Evolutionary conservation across 2,888 invertebrate genomes (phyloP).

Genomic region (Watsonalla binaria): DNA sequence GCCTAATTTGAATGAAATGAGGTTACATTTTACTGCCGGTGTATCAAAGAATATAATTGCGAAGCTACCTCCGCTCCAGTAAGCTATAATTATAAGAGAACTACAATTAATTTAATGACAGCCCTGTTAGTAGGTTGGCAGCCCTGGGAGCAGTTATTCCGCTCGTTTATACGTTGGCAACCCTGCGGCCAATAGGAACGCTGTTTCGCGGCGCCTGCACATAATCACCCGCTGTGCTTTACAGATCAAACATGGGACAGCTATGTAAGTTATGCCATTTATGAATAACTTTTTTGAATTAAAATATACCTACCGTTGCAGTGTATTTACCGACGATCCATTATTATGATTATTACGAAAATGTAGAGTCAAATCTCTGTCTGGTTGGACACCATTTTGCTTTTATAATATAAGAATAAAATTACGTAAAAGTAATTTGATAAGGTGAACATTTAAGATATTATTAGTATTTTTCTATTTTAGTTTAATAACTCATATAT

Average conservation of each 20-base stretch:
- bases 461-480: no score
- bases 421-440: no score
- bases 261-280: background rate
- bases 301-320: background rate
- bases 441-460: no score
- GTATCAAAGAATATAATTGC: slow-evolving; percentile 33
- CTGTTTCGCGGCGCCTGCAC: slow-evolving; percentile 69
- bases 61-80: slow-evolving; percentile 36
- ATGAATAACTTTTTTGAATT: background rate
- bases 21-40: slow-evolving; percentile 11
- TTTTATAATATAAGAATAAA: background rate
- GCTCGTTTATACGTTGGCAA: slow-evolving; percentile 62
- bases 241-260: slow-evolving; percentile 38
- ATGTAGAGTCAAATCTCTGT: no score
- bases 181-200: slow-evolving; percentile 67
- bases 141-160: slow-evolving; percentile 44
- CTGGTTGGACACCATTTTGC: background rate
- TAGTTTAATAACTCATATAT: no score
- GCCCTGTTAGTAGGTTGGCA: slow-evolving; percentile 13
- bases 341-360: no score
- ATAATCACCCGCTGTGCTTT: slow-evolving; percentile 63
- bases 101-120: slow-evolving; percentile 65
- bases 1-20: slow-evolving; percentile 29
- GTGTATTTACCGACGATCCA: no score
- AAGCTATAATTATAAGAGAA: slow-evolving; percentile 49